phyloP scores from a whole-genome alignment of 1,140 invertebrate species.

The Chironomus striatipennis region DNA sequence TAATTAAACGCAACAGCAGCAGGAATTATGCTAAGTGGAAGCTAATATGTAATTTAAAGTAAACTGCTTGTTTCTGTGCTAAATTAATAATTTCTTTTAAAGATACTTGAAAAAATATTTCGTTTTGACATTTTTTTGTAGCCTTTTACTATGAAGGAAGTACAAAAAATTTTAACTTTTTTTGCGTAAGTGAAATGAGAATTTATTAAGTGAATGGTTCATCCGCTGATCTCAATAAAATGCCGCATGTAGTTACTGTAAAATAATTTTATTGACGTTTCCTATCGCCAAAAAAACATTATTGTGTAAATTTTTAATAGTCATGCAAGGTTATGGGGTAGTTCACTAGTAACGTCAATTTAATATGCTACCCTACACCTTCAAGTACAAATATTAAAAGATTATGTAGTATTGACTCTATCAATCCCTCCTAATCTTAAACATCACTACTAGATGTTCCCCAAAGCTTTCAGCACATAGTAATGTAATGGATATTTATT shows the following conservation, averaged over 20 bases:
- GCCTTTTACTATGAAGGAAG: neutral
- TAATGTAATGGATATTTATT: slow-evolving; percentile 4
- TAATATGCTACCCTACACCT: too few species aligned
- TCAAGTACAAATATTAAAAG: too few species aligned
- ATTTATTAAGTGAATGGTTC: neutral
- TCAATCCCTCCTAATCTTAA: too few species aligned
- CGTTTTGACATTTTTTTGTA: too few species aligned
- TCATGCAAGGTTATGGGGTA: too few species aligned
- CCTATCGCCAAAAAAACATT: neutral
- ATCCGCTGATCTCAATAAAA: neutral
- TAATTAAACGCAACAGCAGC: neutral
- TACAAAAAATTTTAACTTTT: neutral
- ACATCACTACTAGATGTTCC: too few species aligned
- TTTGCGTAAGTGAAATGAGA: neutral
- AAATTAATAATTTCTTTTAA: neutral
- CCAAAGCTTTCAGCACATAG: neutral
- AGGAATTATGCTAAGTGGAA: slow-evolving; percentile 9
- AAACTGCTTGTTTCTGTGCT: neutral
- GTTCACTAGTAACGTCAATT: too few species aligned
- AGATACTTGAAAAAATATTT: neutral
- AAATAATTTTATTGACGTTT: neutral
- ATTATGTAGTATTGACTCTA: too few species aligned
- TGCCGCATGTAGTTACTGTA: neutral
- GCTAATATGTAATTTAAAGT: slow-evolving; percentile 20
- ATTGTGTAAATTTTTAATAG: too few species aligned